Evolutionary conservation across 2,113 vertebrate species (phyloP).

Genomic region (Dicentrarchus labrax): DNA sequence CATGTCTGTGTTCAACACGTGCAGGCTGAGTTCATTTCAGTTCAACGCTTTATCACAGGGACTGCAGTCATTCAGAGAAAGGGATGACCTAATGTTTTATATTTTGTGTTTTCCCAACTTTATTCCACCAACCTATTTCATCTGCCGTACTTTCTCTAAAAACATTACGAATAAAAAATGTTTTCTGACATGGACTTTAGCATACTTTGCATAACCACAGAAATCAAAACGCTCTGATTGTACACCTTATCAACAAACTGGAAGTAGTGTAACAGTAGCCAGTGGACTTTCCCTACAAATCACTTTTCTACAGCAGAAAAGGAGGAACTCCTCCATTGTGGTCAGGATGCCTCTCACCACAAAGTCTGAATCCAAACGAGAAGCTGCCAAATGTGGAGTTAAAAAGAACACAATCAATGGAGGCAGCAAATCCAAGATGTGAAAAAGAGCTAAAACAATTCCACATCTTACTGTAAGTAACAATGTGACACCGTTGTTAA

Average conservation of each 20-base stretch:
- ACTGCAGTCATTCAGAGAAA: slow-evolving; percentile 1
- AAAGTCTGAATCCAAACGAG: slow-evolving; percentile 50
- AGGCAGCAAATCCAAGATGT: slow-evolving; percentile 44
- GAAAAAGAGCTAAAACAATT: slow-evolving; percentile 21
- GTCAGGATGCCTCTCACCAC: slow-evolving; percentile 57
- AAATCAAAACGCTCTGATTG: slow-evolving; percentile 29
- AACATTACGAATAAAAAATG: slow-evolving; percentile 22
- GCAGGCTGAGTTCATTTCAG: background rate
- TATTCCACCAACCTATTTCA: slow-evolving; percentile 14
- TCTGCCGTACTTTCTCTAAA: slow-evolving; percentile 21
- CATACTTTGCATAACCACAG: slow-evolving; percentile 54
- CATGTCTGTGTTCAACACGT: background rate
- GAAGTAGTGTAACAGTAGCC: slow-evolving; percentile 34
- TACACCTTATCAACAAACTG: slow-evolving; percentile 47
- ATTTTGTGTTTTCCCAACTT: background rate
- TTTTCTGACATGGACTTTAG: slow-evolving; percentile 60
- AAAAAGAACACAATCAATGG: slow-evolving; percentile 62
- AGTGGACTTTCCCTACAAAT: slow-evolving; percentile 66
- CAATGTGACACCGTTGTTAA: slow-evolving; percentile 21
- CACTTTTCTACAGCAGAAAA: slow-evolving; percentile 49
- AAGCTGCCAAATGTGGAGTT: slow-evolving; percentile 50
- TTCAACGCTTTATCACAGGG: background rate
- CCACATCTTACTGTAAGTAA: background rate
- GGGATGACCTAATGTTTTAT: slow-evolving; percentile 3
- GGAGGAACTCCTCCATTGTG: slow-evolving; percentile 76